Evolutionary conservation across 2,797 vertebrate genomes (phyloP).

Genomic region (Amblyraja radiata): DNA sequence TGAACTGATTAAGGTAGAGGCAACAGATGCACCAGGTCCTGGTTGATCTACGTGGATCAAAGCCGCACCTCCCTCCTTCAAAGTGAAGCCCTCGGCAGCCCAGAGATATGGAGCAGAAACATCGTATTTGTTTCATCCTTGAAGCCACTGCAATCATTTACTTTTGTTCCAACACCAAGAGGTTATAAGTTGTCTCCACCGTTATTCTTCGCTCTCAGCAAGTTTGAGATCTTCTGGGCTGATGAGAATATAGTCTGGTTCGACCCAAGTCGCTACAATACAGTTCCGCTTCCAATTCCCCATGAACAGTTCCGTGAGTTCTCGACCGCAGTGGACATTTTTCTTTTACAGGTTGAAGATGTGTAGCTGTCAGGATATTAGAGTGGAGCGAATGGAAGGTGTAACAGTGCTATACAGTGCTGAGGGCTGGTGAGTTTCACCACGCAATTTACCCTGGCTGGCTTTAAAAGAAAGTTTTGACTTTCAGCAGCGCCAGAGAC

Average conservation of each 20-base stretch:
- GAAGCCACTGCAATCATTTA: constrained; percentile 9
- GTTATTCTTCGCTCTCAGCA: neutral
- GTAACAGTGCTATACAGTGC: neutral
- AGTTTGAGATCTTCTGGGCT: neutral
- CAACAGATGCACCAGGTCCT: neutral
- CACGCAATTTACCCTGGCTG: neutral
- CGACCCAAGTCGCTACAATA: neutral
- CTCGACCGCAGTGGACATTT: neutral
- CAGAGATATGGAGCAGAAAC: neutral
- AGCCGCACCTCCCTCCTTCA: neutral
- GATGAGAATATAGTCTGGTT: neutral
- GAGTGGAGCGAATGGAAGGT: neutral
- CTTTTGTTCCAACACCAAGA: neutral
- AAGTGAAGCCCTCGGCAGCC: neutral
- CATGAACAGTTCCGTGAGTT: neutral
- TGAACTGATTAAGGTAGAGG: too few species aligned
- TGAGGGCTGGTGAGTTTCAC: neutral
- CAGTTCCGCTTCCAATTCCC: neutral
- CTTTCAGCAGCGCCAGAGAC: neutral
- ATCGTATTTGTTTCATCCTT: neutral
- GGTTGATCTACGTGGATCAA: neutral
- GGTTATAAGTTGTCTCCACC: too few species aligned
- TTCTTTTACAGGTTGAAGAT: neutral
- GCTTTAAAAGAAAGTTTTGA: neutral
- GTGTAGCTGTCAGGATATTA: neutral